Evolutionary conservation across 2,113 vertebrate genomes (phyloP).

Genomic region (Platanista minor): DNA sequence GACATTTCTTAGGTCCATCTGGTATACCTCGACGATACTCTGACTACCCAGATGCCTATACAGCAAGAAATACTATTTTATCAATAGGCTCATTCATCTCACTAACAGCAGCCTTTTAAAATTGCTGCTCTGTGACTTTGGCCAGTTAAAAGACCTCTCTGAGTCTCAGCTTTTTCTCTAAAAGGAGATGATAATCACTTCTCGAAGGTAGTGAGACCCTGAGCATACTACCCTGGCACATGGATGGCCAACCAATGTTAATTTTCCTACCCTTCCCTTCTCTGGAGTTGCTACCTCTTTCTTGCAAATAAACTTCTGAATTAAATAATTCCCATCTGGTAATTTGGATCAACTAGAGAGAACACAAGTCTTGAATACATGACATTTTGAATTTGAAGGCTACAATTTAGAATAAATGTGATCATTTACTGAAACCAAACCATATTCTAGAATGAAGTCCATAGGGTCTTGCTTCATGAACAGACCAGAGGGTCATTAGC

Average conservation of each 20-base stretch:
- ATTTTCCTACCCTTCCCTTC: neutral
- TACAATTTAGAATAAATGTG: neutral
- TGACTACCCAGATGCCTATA: no score
- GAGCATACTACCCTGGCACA: rapidly evolving
- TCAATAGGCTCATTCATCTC: no score
- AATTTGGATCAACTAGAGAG: neutral
- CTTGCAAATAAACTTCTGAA: neutral
- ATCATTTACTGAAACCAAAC: neutral
- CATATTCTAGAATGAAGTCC: neutral
- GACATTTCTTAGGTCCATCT: no score
- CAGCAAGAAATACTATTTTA: no score
- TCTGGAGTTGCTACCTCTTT: neutral
- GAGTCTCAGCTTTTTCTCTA: neutral
- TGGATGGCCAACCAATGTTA: neutral
- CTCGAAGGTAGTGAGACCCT: neutral
- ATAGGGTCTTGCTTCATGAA: neutral
- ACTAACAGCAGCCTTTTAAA: neutral
- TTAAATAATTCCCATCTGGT: neutral
- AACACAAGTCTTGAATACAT: neutral
- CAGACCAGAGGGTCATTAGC: neutral
- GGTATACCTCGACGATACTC: no score
- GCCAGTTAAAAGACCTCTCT: neutral
- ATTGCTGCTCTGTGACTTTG: neutral
- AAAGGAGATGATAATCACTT: neutral
- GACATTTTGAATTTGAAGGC: neutral